Base-by-base conservation (phyloP, 2,113 vertebrate species). In the Turnix velox region DNA sequence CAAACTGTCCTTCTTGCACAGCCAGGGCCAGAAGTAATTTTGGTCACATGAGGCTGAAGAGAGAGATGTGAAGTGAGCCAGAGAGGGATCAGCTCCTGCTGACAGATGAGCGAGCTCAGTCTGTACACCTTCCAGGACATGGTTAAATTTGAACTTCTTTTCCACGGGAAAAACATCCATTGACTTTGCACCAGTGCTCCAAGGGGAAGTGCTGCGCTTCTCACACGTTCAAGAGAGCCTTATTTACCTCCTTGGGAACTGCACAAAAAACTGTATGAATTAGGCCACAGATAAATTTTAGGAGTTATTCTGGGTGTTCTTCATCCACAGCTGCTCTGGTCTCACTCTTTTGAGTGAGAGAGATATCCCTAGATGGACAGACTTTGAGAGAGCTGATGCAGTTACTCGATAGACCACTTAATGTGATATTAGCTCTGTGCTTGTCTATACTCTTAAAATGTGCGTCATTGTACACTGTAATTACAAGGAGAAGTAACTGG, bases 401-500 rank as follows among this genome's bases (percentile, higher is more conserved):
- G 72, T 92, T 94, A 67, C 93, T 90, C 14, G 37, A 83, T 54
- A 95, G 82, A 61, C 87, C 93, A 83, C 88, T 95, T 95, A 72
- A 58, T 28, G 14, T 84, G 90, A 61, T 89, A 27, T 82, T 30
- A 95, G 75, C 79, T 87, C 85, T 58, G 84, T 79, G 87, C 90
- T 93, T 80, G 93, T 85, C 92, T 94, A 46, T 96, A 58, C 90
- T 96, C 90, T 94, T 87, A 83, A 94, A 85, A 86, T 92, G 62
- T 95, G 93, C 92, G 93, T 96, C 94, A 95, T 45, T 80, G 90
- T 92, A 54, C 82, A 3, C 63, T 30, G 87, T 69, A 88, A 96
- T 96, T 94, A 95, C 51, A 30, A 91, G 82, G 78, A 96, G 96
- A 91, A 92, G 33, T 66, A 62, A 83, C 90, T 93, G 94, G 92